phyloP scores from a whole-genome alignment of 2,797 vertebrate genomes.

The Rhadinocentrus ornatus region DNA sequence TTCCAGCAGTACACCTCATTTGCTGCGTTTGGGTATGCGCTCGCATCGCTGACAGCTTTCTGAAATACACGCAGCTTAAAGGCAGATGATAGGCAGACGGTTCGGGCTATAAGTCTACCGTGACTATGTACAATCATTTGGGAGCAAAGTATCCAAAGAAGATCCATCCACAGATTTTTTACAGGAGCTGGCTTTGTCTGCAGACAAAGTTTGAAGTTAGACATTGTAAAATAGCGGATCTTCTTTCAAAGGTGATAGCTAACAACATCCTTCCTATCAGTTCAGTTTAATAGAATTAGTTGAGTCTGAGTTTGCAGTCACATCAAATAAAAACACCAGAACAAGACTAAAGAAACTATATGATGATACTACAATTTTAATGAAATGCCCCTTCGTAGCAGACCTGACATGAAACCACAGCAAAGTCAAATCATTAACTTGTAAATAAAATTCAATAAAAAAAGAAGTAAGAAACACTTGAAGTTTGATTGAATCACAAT shows the following conservation, averaged over 20 bases:
- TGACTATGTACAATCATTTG: no score
- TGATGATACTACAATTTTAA: not conserved
- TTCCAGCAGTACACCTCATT: no score
- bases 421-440: not conserved
- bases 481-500: slow-evolving; percentile 11
- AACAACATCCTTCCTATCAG: not conserved
- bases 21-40: no score
- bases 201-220: no score
- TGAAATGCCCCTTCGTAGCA: not conserved
- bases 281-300: not conserved
- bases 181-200: no score
- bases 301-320: not conserved
- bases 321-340: not conserved
- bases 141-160: not conserved
- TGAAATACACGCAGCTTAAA: no score
- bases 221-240: no score
- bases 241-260: no score
- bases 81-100: no score
- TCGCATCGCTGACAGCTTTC: no score
- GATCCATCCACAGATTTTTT: no score
- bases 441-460: not conserved
- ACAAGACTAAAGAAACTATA: not conserved
- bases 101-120: no score
- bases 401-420: not conserved
- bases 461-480: not conserved